Conservation (phyloP, 2,888 invertebrate species). For the Hydropsyche betteni region DNA sequence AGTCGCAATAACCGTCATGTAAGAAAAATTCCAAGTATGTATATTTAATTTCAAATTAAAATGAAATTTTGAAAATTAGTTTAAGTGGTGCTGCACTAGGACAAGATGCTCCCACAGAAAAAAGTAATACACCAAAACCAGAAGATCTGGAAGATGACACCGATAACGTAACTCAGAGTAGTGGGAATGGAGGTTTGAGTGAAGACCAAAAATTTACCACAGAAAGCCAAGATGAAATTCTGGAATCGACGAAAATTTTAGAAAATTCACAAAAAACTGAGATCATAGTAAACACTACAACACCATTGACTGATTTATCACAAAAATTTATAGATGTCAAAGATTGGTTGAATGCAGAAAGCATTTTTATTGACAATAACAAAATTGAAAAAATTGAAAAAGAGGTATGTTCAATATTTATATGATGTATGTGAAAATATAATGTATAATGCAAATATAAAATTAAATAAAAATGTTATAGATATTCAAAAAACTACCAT, state of each 20-base stretch:
- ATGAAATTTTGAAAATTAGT: too few relatives aligned
- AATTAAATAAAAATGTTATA: not conserved
- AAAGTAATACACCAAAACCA: not conserved
- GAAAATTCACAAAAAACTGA: not conserved
- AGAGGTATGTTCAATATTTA: slow-evolving; percentile 33
- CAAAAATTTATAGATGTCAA: slow-evolving; percentile 54
- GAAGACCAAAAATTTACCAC: not conserved
- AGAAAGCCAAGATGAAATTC: not conserved
- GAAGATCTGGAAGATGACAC: not conserved
- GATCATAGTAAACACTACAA: not conserved
- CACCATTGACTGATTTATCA: slow-evolving; percentile 26
- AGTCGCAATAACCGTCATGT: too few relatives aligned
- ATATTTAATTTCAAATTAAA: too few relatives aligned
- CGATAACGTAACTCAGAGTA: not conserved
- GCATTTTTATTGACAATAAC: slow-evolving; percentile 58
- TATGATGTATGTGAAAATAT: not conserved
- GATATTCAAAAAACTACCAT: not conserved
- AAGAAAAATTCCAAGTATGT: too few relatives aligned
- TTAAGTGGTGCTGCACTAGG: not conserved
- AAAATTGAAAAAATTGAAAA: slow-evolving; percentile 47
- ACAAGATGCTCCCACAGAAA: slow-evolving; percentile 8
- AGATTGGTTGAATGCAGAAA: slow-evolving; percentile 56
- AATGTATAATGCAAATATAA: not conserved
- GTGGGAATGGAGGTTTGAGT: not conserved
- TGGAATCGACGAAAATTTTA: not conserved